phyloP scores from a whole-genome alignment of 1,140 invertebrate species.

The Philopotamus ludificatus region DNA sequence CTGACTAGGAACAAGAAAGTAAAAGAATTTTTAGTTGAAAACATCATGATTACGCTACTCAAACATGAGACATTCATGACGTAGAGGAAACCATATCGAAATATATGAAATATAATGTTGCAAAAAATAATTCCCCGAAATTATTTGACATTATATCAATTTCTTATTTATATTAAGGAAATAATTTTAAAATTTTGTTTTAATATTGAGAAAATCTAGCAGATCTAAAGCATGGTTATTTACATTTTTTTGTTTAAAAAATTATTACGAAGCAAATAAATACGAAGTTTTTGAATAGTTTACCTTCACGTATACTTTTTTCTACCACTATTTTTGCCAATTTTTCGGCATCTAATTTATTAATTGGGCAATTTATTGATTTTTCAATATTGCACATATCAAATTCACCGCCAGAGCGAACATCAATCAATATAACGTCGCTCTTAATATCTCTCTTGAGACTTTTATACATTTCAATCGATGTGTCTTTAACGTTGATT shows the following conservation, averaged over 20 bases:
- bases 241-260: not conserved
- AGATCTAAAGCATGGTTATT: no score
- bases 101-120: no score
- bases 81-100: no score
- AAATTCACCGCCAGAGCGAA: slow-evolving; percentile 33
- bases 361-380: slow-evolving; percentile 26
- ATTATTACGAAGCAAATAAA: not conserved
- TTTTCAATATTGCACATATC: slow-evolving; percentile 35
- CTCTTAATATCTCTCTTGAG: not conserved
- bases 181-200: no score
- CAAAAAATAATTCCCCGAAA: no score
- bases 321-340: slow-evolving; percentile 17
- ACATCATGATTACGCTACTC: no score
- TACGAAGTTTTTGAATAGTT: not conserved
- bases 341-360: slow-evolving; percentile 17
- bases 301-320: slow-evolving; percentile 32
- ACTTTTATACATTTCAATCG: not conserved
- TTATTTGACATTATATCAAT: no score
- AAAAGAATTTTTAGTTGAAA: no score
- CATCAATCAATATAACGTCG: slow-evolving; percentile 27
- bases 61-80: no score
- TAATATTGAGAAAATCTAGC: no score
- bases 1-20: no score
- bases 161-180: no score
- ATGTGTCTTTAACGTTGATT: not conserved